These are phyloP conservation scores for Tuta absoluta DNA, from an alignment of 2,888 invertebrate species.

Conservation along the genomic window DNA sequence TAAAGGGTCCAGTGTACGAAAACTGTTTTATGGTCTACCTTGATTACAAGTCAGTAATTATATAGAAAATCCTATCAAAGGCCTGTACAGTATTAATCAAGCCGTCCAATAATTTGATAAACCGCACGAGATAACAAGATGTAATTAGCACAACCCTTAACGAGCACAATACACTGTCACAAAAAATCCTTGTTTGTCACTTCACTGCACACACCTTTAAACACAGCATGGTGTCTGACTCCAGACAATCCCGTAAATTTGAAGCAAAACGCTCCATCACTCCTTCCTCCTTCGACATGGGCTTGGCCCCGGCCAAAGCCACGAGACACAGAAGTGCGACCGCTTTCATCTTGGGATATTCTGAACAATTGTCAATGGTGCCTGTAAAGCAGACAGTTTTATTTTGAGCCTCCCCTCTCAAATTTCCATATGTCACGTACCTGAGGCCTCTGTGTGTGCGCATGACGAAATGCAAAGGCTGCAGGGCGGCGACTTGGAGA, in stretches of 20 bases:
- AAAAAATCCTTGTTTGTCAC: constrained; percentile 40
- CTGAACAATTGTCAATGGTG: constrained; percentile 70
- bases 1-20: too few species aligned
- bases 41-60: too few species aligned
- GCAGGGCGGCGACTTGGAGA: constrained; percentile 15
- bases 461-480: constrained; percentile 53
- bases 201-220: constrained; percentile 84
- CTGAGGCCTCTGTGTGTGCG: constrained; percentile 42
- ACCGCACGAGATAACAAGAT: too few species aligned
- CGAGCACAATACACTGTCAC: constrained; percentile 19
- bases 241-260: constrained; percentile 85
- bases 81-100: too few species aligned
- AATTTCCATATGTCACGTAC: constrained; percentile 70
- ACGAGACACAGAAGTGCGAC: constrained; percentile 61
- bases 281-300: constrained; percentile 68
- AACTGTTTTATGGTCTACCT: too few species aligned
- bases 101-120: too few species aligned
- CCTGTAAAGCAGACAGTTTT: constrained; percentile 66
- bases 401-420: constrained; percentile 68
- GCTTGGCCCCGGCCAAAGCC: constrained; percentile 62
- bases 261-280: constrained; percentile 65
- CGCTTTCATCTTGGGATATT: constrained; percentile 67
- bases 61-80: too few species aligned
- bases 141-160: background rate
- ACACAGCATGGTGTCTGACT: constrained; percentile 85